Base-by-base conservation (phyloP, 2,113 vertebrate species). In the Carollia perspicillata region DNA sequence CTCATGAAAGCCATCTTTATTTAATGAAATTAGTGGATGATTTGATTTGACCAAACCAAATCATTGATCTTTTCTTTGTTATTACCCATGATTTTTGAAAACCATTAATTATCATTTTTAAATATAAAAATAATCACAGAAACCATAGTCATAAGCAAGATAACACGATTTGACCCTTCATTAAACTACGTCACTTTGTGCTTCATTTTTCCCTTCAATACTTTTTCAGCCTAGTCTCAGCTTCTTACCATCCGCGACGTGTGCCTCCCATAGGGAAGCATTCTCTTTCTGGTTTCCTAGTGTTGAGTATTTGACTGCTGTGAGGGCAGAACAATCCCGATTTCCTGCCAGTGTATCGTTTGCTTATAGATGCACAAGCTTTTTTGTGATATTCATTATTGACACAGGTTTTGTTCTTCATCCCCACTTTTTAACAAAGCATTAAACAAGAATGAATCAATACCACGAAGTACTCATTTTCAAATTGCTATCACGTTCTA, bases 391-490 rank as follows among this genome's bases (percentile, higher is more conserved):
- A 13, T 51, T 58, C 6, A 51, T n/a, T 16, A 4, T 6, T 23
- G 1, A 78, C 17, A 10, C 2, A 5, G 42, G 0, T 37, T 84
- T 78, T 78, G 1, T 89, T 81, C 69, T 71, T 86, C 17, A 20
- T 74, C 28, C 1, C n/a, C 23, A 28, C 6, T 9, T 96, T 92
- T 68, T 86, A 85, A 66, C n/a, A 63, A 78, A 51, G 94, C 69
- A 26, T 12, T 55, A 74, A 49, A 49, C 71, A 33, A 68, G 5
- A 60, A 71, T 68, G 30, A 93, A 65, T 53, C 55, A 60, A 28
- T 42, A 74, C 35, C 22, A 87, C 6, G 26, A 51, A 9, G 4
- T 37, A 20, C 3, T 47, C 17, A 40, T 35, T 22, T 66, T 16
- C 44, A 78, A 47, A 40, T 74, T 9, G 6, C 44, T 30, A 30